Percentiles rank a stretch among this genome's conserved stretches.
Conservation (phyloP, 2,797 vertebrate species). For the Acropternis orthonyx region DNA sequence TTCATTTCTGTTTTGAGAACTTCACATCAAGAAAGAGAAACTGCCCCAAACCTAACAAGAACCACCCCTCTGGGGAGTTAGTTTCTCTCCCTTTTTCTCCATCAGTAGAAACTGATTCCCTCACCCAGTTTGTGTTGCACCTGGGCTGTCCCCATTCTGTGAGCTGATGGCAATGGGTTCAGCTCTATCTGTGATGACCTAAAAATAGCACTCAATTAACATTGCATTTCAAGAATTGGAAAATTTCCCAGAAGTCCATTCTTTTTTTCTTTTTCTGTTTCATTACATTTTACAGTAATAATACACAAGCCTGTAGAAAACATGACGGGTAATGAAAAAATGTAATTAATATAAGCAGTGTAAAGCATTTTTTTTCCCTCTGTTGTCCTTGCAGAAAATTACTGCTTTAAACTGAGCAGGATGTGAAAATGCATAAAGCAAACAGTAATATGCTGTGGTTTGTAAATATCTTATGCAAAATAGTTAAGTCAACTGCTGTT, state of each 20-base stretch:
- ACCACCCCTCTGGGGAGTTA: neutral
- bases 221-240: slow-evolving; percentile 86
- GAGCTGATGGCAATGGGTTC: slow-evolving; percentile 70
- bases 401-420: slow-evolving; percentile 81
- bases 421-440: slow-evolving; percentile 80
- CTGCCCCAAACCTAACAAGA: neutral
- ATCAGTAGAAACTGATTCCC: slow-evolving; percentile 17
- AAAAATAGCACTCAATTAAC: slow-evolving; percentile 87
- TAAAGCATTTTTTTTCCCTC: slow-evolving; percentile 80
- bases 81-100: slow-evolving; percentile 20
- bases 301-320: slow-evolving; percentile 85
- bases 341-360: slow-evolving; percentile 86
- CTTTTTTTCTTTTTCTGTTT: slow-evolving; percentile 82
- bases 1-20: neutral
- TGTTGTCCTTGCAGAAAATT: slow-evolving; percentile 84
- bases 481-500: slow-evolving; percentile 76
- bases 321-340: slow-evolving; percentile 86
- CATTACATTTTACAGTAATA: slow-evolving; percentile 87
- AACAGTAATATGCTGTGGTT: slow-evolving; percentile 77
- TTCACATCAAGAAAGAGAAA: neutral
- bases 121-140: slow-evolving; percentile 62
- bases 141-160: slow-evolving; percentile 73
- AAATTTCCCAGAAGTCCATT: slow-evolving; percentile 88
- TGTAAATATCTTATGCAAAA: slow-evolving; percentile 83
- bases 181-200: slow-evolving; percentile 74